Base-by-base conservation (phyloP, 2,888 invertebrate genomes). In the Empis livida region DNA sequence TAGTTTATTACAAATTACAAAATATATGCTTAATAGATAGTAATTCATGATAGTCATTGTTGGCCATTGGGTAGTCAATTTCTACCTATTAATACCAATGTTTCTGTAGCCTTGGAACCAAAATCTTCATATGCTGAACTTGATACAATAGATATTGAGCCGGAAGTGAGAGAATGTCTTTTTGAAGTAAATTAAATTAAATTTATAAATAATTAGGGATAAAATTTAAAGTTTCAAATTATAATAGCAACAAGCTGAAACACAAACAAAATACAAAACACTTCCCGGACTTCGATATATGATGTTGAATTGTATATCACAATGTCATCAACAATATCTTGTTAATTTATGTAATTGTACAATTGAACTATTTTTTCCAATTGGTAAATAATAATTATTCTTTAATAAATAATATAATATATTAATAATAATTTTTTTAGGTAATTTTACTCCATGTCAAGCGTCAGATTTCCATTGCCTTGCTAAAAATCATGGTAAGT, bases 261-360 rank as follows among this genome's bases (percentile, higher is more conserved):
- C 55, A 1, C 52, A 56, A 49, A 52, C 49, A 23, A 41, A 8
- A 5, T 65, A 61, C 51, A 64, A 60, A 46, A 60, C 63, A 10
- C 51, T 69, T 23, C 52, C 55, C 9, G 66, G 63, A 23, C 61
- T 64, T 48, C 56, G 58, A 41, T 68, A 69, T 51, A 63, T 66
- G 59, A 56, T 59, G 49, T 59, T 63, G 49, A 69, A 69, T 57
- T 69, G 68, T 50, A 53, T 59, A 46, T 57, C 66, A 17, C 61
- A 67, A 53, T 69, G 69, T 53, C 64, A 65, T 53, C 68, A 68
- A 53, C 59, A 62, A 53, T 60, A 67, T 57, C 55, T 65, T 54
- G 50, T 63, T 27, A 55, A 55, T 31, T 63, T 60, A 49, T 69
- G 68, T 48, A 68, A 68, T 54, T 69, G 69, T 53, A 67, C 65